Evolutionary conservation across 2,888 invertebrate genomes (phyloP).

Genomic region (Arge pagana): DNA sequence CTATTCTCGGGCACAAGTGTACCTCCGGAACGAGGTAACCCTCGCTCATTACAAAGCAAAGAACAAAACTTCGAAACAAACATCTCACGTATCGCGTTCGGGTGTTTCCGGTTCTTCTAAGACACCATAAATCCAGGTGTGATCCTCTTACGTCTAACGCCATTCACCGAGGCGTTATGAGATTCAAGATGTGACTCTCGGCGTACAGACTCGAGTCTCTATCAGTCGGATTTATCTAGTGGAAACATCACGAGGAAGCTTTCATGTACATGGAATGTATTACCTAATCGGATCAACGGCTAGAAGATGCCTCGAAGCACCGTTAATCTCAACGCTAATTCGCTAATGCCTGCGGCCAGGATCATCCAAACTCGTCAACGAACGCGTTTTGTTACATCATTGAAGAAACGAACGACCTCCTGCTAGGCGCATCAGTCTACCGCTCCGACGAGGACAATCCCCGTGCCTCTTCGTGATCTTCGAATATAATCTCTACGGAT

Average conservation of each 20-base stretch:
- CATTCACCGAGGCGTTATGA: slow-evolving; percentile 11
- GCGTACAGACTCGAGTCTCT: background rate
- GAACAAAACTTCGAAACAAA: slow-evolving; percentile 15
- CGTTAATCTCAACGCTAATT: slow-evolving; percentile 4
- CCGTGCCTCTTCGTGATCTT: too few relatives aligned
- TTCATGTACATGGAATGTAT: slow-evolving; percentile 6
- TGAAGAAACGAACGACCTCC: too few relatives aligned
- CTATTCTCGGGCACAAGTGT: too few relatives aligned
- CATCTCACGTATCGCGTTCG: slow-evolving; percentile 21
- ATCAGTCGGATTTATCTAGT: slow-evolving; percentile 6
- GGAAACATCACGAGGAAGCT: slow-evolving; percentile 15
- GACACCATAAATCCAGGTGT: slow-evolving; percentile 33
- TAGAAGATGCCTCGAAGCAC: slow-evolving; percentile 1
- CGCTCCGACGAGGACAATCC: too few relatives aligned
- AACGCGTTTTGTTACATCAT: too few relatives aligned
- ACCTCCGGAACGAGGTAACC: too few relatives aligned
- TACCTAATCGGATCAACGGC: slow-evolving; percentile 12
- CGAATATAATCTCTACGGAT: too few relatives aligned
- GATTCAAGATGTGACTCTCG: background rate
- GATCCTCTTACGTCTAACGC: slow-evolving; percentile 32
- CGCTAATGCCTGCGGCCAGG: background rate
- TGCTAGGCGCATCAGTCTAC: too few relatives aligned
- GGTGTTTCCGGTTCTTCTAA: slow-evolving; percentile 19
- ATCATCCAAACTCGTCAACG: too few relatives aligned
- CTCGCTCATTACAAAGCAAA: too few relatives aligned